A percentile compares a stretch with the other conserved stretches of the same genome.
These are phyloP conservation scores for Chanos chanos DNA, from an alignment of 2,797 vertebrate genomes.

Conservation along the genomic window DNA sequence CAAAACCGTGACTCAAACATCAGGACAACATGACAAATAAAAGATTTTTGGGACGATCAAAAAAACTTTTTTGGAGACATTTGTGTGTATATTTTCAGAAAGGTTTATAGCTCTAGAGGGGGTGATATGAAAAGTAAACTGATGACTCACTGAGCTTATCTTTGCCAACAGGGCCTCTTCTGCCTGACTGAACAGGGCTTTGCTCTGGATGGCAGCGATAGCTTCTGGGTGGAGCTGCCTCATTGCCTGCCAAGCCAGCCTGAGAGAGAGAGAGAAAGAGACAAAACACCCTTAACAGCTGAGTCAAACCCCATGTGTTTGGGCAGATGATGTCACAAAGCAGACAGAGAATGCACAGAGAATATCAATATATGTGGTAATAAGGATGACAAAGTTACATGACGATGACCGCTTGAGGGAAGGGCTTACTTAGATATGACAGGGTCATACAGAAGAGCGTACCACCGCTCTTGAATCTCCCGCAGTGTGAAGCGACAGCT, in stretches of 20 bases:
- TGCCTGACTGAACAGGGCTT: conserved; percentile 90
- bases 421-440: conserved; percentile 92
- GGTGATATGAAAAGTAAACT: neutral
- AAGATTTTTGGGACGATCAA: neutral
- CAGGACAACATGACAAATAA: neutral
- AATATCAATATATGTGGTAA: neutral
- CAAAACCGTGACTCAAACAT: neutral
- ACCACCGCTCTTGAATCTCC: conserved; percentile 96
- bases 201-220: conserved; percentile 92
- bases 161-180: conserved; percentile 87
- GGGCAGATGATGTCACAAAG: too few relatives aligned
- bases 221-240: conserved; percentile 94
- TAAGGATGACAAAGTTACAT: neutral
- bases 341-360: neutral
- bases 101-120: too few relatives aligned
- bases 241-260: conserved; percentile 94
- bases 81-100: too few relatives aligned
- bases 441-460: conserved; percentile 91
- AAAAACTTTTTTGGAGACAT: neutral
- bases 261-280: conserved; percentile 28
- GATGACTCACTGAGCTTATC: conserved; percentile 81
- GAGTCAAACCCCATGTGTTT: too few relatives aligned
- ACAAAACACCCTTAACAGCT: too few relatives aligned
- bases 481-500: conserved; percentile 93
- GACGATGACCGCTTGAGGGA: neutral